Evolutionary conservation across 2,113 vertebrate species (phyloP).

Genomic region (Dasypus novemcinctus): DNA sequence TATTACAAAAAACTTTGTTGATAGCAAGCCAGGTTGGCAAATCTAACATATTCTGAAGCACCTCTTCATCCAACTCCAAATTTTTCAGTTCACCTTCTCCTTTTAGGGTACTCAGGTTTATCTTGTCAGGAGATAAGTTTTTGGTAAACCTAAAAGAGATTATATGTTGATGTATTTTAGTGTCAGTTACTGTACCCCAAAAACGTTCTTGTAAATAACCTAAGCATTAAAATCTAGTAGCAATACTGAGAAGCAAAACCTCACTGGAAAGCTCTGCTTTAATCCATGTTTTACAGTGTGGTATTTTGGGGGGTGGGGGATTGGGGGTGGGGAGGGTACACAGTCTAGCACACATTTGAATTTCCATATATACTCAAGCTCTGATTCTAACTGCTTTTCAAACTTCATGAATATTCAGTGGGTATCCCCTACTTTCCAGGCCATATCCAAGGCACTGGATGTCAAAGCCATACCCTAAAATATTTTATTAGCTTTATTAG

Average conservation of each 20-base stretch:
- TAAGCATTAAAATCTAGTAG: background rate
- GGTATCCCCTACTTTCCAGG: background rate
- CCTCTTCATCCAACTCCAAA: conserved; percentile 97
- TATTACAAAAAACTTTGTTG: conserved; percentile 97
- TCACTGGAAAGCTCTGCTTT: background rate
- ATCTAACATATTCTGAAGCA: conserved; percentile 98
- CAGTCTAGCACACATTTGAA: background rate
- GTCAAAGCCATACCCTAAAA: background rate
- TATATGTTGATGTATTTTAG: background rate
- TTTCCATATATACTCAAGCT: background rate
- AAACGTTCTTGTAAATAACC: conserved; percentile 24
- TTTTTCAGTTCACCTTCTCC: conserved; percentile 99
- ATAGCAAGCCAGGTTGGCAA: conserved; percentile 99
- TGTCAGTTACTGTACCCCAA: background rate
- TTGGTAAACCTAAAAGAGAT: conserved; percentile 94
- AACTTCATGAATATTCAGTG: background rate
- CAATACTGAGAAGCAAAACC: background rate
- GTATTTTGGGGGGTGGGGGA: background rate
- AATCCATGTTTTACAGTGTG: background rate
- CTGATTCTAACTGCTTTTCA: background rate
- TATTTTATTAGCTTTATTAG: background rate
- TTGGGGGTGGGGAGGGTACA: no score
- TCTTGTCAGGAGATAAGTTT: conserved; percentile 99
- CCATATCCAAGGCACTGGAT: background rate
- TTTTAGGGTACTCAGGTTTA: conserved; percentile 98